Evolutionary conservation across 2,888 invertebrate species (phyloP).

Genomic region (Ethmia dodecea): DNA sequence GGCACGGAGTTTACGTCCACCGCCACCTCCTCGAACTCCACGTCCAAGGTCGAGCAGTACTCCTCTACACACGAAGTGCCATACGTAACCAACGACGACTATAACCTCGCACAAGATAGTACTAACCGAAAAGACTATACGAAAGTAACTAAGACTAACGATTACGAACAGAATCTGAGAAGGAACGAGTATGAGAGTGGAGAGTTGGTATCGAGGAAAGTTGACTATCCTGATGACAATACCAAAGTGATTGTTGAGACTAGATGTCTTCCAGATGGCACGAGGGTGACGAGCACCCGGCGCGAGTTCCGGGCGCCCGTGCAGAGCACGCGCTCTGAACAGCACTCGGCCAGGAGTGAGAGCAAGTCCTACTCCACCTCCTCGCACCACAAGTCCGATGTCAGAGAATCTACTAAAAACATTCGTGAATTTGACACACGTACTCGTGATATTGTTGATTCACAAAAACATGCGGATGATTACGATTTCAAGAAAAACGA

Average conservation of each 20-base stretch:
- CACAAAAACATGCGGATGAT: conserved; percentile 53
- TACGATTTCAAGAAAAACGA: conserved; percentile 42
- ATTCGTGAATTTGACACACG: conserved; percentile 35
- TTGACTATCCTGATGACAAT: conserved; percentile 81
- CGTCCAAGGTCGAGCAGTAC: conserved; percentile 52
- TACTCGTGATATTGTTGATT: conserved; percentile 46
- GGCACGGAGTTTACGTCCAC: conserved; percentile 54
- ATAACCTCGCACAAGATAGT: conserved; percentile 31
- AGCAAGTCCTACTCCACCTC: conserved; percentile 42
- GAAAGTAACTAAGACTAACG: conserved; percentile 32
- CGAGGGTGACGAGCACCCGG: conserved; percentile 81
- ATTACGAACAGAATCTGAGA: conserved; percentile 36
- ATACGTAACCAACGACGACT: conserved; percentile 39
- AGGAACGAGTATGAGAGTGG: conserved; percentile 44
- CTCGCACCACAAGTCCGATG: conserved; percentile 38
- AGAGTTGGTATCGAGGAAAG: conserved; percentile 74
- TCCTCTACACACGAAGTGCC: conserved; percentile 57
- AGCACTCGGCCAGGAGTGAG: conserved; percentile 42
- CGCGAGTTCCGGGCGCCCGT: conserved; percentile 77
- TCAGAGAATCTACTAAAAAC: conserved; percentile 40
- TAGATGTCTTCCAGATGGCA: conserved; percentile 81
- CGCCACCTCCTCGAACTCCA: conserved; percentile 51
- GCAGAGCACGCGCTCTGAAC: conserved; percentile 50
- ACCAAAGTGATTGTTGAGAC: conserved; percentile 83
- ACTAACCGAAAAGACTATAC: conserved; percentile 43